Evolutionary conservation across 2,113 vertebrate species (phyloP), one percentile per base, ranked within the genome.

Genomic region (Megalops atlanticus): DNA sequence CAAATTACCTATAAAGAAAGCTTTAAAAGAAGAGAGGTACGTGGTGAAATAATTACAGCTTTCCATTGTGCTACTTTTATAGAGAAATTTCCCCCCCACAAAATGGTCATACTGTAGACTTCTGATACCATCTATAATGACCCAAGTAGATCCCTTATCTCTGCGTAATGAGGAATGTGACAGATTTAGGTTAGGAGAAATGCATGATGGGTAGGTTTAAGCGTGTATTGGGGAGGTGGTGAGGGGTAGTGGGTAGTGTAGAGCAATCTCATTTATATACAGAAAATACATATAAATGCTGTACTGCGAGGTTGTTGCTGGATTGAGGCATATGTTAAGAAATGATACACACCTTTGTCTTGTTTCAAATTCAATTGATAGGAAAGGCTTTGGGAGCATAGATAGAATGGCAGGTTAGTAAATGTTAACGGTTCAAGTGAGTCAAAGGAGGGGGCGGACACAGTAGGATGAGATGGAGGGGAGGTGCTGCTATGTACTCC

Each of bases 141-240:
- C 31, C 69, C 74, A 76, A 45, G 40, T 70, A 33, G 83, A 81
- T 83, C 72, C 11, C 78, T 27, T 24, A 79, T 82, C 81, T 80
- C 73, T 84, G 80, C 85, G 84, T 82, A 35, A 58, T 78, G 71
- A 76, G 79, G 52, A 89, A 76, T 69, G 74, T 84, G 89, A 87
- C 82, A 86, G 82, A 88, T 88, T 85, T 70, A 73, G 80, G 85
- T 84, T 88, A 81, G 79, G 82, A 68, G 69, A 52, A 78, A 89
- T 58, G 77, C 43, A 78, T 68, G 82, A 31, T 84, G 78, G 40
- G 45, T 71, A 80, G 68, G 81, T 78, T 43, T 75, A n/a, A n/a
- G n/a, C n/a, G n/a, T 71, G 27, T 71, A 38, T 71, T 79, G 33
- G 77, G 77, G 58, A 39, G 40, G 47, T 82, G 49, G n/a, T n/a